Evolutionary conservation across 2,888 invertebrate genomes (phyloP), one percentile per base, ranked within the genome.

Genomic region (Arctia plantaginis): DNA sequence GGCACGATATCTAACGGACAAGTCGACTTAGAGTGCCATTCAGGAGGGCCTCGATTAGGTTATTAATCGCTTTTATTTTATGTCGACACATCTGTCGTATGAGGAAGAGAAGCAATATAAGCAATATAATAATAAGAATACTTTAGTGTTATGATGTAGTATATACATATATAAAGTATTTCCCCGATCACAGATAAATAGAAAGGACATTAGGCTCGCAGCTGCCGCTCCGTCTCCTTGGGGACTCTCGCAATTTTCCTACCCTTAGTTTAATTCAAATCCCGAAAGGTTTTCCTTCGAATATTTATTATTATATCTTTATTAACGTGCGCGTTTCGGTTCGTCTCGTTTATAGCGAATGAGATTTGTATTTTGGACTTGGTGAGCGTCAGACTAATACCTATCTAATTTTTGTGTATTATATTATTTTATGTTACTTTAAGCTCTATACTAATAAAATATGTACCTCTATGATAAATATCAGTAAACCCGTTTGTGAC

Each of bases 301-400:
- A 93, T 95, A 95, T 95, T 95, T 95, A 95, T 95, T 95, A 94
- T 94, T 94, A 95, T 94, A 93, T 94, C 94, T 94, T 94, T 95
- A 95, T 95, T 95, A 94, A 94, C 94, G 91, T 90, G 85, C 87
- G 84, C 87, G 86, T 90, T 90, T 89, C 89, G 89, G 90, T 90
- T 89, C 89, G 90, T 90, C 87, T 88, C 88, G 89, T 93, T 92
- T 93, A 91, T 92, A 90, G 90, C 90, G 87, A 89, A 91, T 87
- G 90, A 93, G 92, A 93, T 94, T 93, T 92, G 90, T 91, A 88
- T 81, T 83, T 80, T 83, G 81, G 84, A 87, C 86, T 89, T 81
- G 72, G 82, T 80, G 81, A 85, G 82, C 77, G 84, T 85, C 74
- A 79, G 85, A 89, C 86, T 91, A 62, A 89, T 51, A 55, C n/a